These are phyloP conservation scores for Anhinga anhinga DNA, from an alignment of 2,113 vertebrate species.

Conservation along the genomic window DNA sequence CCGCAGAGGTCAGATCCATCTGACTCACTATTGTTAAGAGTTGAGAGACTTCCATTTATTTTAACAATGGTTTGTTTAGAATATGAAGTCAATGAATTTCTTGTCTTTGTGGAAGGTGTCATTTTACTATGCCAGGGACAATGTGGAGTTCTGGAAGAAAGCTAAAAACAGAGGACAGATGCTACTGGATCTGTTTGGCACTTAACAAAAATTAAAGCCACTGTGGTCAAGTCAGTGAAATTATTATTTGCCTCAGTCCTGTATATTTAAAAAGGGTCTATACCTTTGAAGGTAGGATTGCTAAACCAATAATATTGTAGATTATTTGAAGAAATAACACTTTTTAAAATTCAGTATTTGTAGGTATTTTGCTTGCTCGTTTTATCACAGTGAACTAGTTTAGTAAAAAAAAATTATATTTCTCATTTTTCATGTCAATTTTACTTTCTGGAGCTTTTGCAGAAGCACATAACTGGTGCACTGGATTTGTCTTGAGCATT, in stretches of 20 bases:
- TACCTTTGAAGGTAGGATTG: not conserved
- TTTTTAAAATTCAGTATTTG: not conserved
- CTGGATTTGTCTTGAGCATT: not conserved
- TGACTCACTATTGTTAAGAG: slow-evolving; percentile 38
- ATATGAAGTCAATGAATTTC: slow-evolving; percentile 38
- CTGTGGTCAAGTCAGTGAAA: not conserved
- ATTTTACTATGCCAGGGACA: not conserved
- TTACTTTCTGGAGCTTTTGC: not conserved
- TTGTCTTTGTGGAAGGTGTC: slow-evolving; percentile 33
- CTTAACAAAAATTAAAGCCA: not conserved
- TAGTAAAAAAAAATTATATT: not conserved
- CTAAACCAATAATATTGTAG: not conserved
- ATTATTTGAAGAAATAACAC: not conserved
- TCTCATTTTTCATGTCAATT: not conserved
- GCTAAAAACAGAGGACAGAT: not conserved
- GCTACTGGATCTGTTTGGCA: not conserved
- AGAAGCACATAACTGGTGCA: not conserved
- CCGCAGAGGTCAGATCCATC: slow-evolving; percentile 29
- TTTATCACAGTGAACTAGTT: not conserved
- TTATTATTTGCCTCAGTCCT: not conserved
- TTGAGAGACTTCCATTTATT: slow-evolving; percentile 18
- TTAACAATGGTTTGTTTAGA: slow-evolving; percentile 47
- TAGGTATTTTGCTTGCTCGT: not conserved
- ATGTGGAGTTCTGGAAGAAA: not conserved
- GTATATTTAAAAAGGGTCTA: not conserved